phyloP scores from a whole-genome alignment of 2,113 vertebrate genomes.

The Cyprinodon tularosa region DNA sequence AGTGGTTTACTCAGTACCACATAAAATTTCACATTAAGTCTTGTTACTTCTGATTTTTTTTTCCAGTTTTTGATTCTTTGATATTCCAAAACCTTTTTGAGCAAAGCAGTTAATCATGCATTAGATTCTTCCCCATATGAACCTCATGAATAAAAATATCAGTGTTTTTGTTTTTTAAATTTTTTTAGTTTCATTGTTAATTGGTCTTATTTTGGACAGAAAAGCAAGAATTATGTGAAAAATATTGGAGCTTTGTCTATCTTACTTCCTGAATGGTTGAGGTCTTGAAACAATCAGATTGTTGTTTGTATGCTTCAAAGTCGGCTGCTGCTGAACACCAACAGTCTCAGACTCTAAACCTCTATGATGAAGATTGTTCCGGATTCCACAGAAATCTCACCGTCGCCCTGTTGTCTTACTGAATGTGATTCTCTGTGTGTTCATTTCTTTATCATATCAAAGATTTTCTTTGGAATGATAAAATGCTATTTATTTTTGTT shows the following conservation, averaged over 20 bases:
- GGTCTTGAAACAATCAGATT: not conserved
- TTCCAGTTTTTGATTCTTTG: not conserved
- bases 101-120: not conserved
- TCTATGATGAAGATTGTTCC: constrained; percentile 23
- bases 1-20: not conserved
- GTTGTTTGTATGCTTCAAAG: constrained; percentile 5
- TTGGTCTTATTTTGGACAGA: not conserved
- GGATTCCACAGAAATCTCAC: constrained; percentile 32
- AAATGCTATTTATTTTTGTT: constrained; percentile 84
- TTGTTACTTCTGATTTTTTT: not conserved
- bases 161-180: no score
- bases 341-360: constrained; percentile 28
- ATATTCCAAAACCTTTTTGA: not conserved
- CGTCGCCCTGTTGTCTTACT: constrained; percentile 40
- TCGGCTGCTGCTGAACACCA: constrained; percentile 23
- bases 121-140: no score
- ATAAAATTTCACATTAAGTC: not conserved
- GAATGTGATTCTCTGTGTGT: constrained; percentile 49
- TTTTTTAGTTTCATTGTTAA: not conserved
- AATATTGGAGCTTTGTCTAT: no score
- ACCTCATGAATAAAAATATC: no score
- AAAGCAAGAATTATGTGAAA: not conserved
- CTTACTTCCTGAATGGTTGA: not conserved
- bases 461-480: constrained; percentile 70
- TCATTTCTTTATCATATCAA: constrained; percentile 58